phyloP scores from a whole-genome alignment of 2,113 vertebrate genomes.

The Aldabrachelys gigantea region DNA sequence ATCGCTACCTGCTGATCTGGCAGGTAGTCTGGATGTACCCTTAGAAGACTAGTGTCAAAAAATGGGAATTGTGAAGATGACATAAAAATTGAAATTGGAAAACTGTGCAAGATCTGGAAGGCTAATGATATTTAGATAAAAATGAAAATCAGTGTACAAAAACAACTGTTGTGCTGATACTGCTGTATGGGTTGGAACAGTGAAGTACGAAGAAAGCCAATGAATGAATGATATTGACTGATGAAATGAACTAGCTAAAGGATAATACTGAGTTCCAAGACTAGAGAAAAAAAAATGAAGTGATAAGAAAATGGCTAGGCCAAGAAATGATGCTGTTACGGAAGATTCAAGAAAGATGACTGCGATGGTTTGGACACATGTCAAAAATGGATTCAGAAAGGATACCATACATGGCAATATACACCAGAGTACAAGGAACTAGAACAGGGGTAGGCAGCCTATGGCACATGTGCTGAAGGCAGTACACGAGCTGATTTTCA shows the following conservation, averaged over 20 bases:
- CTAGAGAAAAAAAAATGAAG: neutral
- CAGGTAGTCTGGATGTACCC: too few species aligned
- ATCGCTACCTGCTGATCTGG: too few species aligned
- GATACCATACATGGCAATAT: neutral
- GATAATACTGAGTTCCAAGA: neutral
- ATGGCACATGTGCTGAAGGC: too few species aligned
- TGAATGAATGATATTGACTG: neutral
- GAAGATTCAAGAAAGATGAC: neutral
- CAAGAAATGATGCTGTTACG: neutral
- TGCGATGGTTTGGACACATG: neutral
- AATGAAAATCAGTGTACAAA: neutral
- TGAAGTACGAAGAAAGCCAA: neutral
- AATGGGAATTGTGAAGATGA: neutral
- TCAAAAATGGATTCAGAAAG: neutral
- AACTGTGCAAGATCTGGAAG: neutral
- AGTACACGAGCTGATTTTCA: too few species aligned
- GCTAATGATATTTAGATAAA: neutral
- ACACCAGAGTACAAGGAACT: neutral
- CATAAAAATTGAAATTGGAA: neutral
- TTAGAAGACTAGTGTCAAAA: neutral
- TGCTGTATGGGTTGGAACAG: neutral
- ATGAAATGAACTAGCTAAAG: neutral
- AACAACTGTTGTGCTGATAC: neutral
- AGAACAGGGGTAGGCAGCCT: neutral
- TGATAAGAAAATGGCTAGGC: neutral